A percentile compares a stretch with the other conserved stretches of the same genome.
These are phyloP conservation scores for Cliona cf. orientalis DNA, from an alignment of 37 sponge, comb jelly and placozoan species.

Conservation along the genomic window DNA sequence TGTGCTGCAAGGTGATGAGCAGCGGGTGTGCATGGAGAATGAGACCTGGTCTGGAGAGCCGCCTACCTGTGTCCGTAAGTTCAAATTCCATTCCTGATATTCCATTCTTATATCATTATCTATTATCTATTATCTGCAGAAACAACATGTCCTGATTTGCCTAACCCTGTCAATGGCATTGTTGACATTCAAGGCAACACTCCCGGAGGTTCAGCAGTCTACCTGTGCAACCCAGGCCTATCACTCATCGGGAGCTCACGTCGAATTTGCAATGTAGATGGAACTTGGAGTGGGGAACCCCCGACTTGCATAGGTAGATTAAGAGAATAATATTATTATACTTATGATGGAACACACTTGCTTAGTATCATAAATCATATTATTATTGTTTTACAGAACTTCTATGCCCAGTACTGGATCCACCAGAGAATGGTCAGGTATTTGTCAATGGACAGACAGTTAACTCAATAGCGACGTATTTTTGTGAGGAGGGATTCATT, in stretches of 20 bases:
- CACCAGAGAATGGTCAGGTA: conserved; percentile 42
- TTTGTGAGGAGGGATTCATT: conserved; percentile 29
- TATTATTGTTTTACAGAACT: conserved; percentile 11
- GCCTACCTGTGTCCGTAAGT: conserved; percentile 52
- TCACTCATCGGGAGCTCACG: conserved; percentile 13
- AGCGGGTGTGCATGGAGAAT: conserved; percentile 1
- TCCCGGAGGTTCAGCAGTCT: conserved; percentile 26
- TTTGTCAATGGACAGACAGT: background rate
- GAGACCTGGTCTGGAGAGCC: conserved; percentile 1
- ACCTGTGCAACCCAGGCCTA: conserved; percentile 48
- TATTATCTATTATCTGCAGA: conserved; percentile 1
- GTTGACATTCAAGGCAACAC: background rate
- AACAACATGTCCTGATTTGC: conserved; percentile 47
- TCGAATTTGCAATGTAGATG: conserved; percentile 39
- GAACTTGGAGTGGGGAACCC: conserved; percentile 34
- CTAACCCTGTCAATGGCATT: conserved; percentile 54
- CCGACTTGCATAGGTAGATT: background rate
- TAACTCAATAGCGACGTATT: conserved; percentile 44
- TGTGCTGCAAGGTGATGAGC: conserved; percentile 7
- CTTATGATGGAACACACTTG: background rate
- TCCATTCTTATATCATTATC: too few species aligned
- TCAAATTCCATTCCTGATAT: background rate
- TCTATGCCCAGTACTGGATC: background rate
- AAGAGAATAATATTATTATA: background rate
- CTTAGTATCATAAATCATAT: too few species aligned